Percentiles rank a stretch among this genome's conserved stretches.
These are phyloP conservation scores for Platypus cylindrus DNA, from an alignment of 2,888 invertebrate species.

Conservation along the genomic window DNA sequence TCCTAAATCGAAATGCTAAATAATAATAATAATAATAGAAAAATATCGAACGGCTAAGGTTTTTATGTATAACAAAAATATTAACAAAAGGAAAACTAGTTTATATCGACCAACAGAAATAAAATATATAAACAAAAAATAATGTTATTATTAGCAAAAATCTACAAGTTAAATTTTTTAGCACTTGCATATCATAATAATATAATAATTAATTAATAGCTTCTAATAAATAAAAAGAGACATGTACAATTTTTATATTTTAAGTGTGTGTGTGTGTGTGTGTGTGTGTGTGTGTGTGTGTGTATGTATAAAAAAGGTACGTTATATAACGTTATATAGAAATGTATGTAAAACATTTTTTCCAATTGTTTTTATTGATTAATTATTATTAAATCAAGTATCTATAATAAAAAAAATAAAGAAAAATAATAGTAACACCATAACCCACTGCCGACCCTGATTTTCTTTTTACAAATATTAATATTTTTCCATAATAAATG, in stretches of 20 bases:
- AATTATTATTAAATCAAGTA: too few species aligned
- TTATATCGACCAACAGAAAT: constrained; percentile 27
- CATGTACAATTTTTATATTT: constrained; percentile 28
- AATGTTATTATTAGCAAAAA: constrained; percentile 27
- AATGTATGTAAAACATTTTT: constrained; percentile 25
- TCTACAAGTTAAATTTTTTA: constrained; percentile 25
- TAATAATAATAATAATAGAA: too few species aligned
- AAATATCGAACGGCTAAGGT: constrained; percentile 16
- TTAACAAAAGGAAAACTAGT: constrained; percentile 23
- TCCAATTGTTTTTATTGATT: constrained; percentile 20
- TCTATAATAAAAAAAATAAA: constrained; percentile 12
- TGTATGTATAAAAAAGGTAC: too few species aligned
- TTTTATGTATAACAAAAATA: constrained; percentile 25
- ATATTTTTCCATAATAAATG: constrained; percentile 23
- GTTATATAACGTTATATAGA: too few species aligned
- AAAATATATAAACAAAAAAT: constrained; percentile 28
- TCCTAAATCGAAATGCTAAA: too few species aligned
- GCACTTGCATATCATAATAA: too few species aligned
- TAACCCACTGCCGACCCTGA: constrained; percentile 28
- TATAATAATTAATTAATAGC: too few species aligned
- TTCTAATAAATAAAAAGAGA: constrained; percentile 27
- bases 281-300: too few species aligned
- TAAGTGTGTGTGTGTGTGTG: too few species aligned
- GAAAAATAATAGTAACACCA: constrained; percentile 24
- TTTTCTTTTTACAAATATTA: constrained; percentile 21